Evolutionary conservation across 2,888 invertebrate species (phyloP), one percentile per base, ranked within the genome.

Genomic region (Liodrosophila aerea): DNA sequence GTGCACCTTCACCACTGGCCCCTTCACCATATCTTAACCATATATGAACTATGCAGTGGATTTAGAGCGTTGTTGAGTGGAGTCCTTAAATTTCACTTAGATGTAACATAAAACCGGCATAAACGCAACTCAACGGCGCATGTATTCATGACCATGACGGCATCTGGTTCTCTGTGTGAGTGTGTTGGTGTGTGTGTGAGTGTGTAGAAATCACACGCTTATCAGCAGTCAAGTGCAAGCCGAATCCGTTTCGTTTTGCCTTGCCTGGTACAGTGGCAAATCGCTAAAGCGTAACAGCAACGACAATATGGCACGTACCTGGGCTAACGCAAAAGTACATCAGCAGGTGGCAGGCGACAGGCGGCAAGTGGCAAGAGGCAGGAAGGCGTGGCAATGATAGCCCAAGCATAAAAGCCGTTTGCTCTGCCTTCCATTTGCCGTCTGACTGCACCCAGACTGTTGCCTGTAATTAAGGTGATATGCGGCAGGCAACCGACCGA

Each of bases 31-130:
- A 18, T n/a, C 18, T 27, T 22, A 27, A 18, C 36, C 29, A 29
- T 27, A 45, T 64, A 66, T 60, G 63, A 85, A 73, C 73, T 83
- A 76, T 86, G 69, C 59, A 72, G 66, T 67, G 86, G 74, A 76
- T 86, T 86, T 81, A 46, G 70, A 62, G 53, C 56, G 75, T 58
- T 72, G 78, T 82, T 72, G 85, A 87, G 74, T 73, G 74, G 69
- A 85, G 87, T 87, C 76, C 85, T 85, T 86, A 86, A 82, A 87
- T 87, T 86, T 85, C 85, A 85, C 87, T 87, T 85, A 87, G 76
- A 73, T 69, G 84, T 86, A 86, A 86, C 83, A 83, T 83, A 83
- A 84, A 85, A 85, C 74, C 65, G 76, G 70, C 70, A 81, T 82
- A 82, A 86, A 75, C 82, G 82, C 82, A 85, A 66, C 52, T 64